Conservation (phyloP, 2,888 invertebrate species). For the Lithophane ornitopus region DNA sequence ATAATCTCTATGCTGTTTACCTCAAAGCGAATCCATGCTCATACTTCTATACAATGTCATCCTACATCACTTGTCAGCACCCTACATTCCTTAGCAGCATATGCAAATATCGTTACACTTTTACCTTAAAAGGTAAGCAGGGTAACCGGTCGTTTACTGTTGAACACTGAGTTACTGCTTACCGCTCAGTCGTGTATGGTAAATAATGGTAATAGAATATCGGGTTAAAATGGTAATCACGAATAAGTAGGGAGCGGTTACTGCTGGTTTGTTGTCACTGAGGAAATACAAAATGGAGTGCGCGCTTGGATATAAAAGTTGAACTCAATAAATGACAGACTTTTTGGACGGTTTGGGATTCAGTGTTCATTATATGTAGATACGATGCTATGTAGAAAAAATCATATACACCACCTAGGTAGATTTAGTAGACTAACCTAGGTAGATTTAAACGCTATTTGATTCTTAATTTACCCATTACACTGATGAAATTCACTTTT, state of each 20-base stretch:
- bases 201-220: slow-evolving; percentile 62
- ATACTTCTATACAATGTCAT: neutral
- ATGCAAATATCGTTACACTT: slow-evolving; percentile 58
- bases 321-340: too few relatives aligned
- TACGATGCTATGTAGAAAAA: too few relatives aligned
- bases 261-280: slow-evolving; percentile 5
- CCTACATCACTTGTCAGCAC: slow-evolving; percentile 11
- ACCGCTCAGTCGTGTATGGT: slow-evolving; percentile 44
- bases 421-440: too few relatives aligned
- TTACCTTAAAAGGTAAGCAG: slow-evolving; percentile 48
- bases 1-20: slow-evolving; percentile 25
- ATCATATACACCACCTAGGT: too few relatives aligned
- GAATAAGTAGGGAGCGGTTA: slow-evolving; percentile 39
- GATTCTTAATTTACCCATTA: too few relatives aligned
- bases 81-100: slow-evolving; percentile 37
- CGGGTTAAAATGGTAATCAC: slow-evolving; percentile 59
- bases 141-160: slow-evolving; percentile 42
- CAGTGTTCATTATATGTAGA: too few relatives aligned
- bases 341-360: too few relatives aligned
- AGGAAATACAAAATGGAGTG: slow-evolving; percentile 24
- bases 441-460: too few relatives aligned
- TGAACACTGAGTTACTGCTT: slow-evolving; percentile 47
- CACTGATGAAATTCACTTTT: too few relatives aligned
- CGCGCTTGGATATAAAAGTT: too few relatives aligned
- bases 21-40: neutral